Evolutionary conservation across 2,113 vertebrate species (phyloP).

Genomic region (Fregetta grallaria): DNA sequence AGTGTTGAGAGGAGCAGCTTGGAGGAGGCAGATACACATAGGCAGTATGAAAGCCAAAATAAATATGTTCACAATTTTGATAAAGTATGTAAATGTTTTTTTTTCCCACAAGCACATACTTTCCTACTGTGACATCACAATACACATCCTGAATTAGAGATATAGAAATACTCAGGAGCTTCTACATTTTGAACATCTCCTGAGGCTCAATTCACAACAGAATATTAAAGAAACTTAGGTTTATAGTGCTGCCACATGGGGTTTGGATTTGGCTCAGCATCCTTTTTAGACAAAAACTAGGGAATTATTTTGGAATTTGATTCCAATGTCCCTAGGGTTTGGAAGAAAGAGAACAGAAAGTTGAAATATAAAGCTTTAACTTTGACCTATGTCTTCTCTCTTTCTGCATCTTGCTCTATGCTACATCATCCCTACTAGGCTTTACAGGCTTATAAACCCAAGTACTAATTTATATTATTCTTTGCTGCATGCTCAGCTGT

Average conservation of each 20-base stretch:
- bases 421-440: neutral
- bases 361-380: neutral
- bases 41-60: neutral
- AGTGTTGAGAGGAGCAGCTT: neutral
- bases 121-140: neutral
- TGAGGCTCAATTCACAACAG: neutral
- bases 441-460: neutral
- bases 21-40: neutral
- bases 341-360: neutral
- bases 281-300: neutral
- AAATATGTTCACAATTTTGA: neutral
- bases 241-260: neutral
- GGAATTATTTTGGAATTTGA: neutral
- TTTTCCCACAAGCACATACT: neutral
- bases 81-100: neutral
- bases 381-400: neutral
- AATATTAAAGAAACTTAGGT: neutral
- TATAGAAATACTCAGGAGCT: neutral
- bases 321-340: neutral
- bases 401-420: neutral
- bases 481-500: slow-evolving; percentile 17
- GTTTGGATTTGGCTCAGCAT: neutral
- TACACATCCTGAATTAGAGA: neutral
- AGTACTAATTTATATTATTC: slow-evolving; percentile 35
- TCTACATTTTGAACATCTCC: neutral